These are phyloP conservation scores for Prietella phreatophila DNA, from an alignment of 2,113 vertebrate genomes.

Conservation along the genomic window DNA sequence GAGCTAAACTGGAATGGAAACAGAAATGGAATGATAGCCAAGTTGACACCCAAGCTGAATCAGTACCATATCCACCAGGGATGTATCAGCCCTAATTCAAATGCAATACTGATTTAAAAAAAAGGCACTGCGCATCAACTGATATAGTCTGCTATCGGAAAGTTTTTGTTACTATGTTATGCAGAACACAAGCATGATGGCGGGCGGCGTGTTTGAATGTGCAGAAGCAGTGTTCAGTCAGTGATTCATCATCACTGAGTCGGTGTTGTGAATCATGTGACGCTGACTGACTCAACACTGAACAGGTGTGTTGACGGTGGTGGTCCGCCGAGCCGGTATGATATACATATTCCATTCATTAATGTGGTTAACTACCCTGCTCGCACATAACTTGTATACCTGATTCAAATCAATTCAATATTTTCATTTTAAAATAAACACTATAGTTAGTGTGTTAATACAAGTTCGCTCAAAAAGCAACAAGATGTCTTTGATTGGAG, in stretches of 20 bases:
- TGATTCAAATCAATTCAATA: background rate
- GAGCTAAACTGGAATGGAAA: background rate
- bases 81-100: slow-evolving; percentile 13
- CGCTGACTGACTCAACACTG: too few relatives aligned
- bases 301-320: background rate
- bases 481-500: background rate
- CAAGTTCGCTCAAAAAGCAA: background rate
- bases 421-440: background rate
- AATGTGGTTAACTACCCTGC: background rate
- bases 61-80: slow-evolving; percentile 1
- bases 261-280: too few relatives aligned
- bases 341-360: background rate
- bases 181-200: background rate
- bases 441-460: background rate
- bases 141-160: background rate
- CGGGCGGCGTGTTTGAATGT: background rate
- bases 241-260: background rate
- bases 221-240: background rate
- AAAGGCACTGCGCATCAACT: too few relatives aligned
- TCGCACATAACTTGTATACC: background rate
- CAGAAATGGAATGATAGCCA: background rate
- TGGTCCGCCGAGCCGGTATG: background rate
- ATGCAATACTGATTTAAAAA: too few relatives aligned
- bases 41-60: background rate
- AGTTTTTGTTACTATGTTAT: background rate